Evolutionary conservation across 2,888 invertebrate genomes (phyloP), one percentile per base, ranked within the genome.

Genomic region (Lepidocyrtoides sp.): DNA sequence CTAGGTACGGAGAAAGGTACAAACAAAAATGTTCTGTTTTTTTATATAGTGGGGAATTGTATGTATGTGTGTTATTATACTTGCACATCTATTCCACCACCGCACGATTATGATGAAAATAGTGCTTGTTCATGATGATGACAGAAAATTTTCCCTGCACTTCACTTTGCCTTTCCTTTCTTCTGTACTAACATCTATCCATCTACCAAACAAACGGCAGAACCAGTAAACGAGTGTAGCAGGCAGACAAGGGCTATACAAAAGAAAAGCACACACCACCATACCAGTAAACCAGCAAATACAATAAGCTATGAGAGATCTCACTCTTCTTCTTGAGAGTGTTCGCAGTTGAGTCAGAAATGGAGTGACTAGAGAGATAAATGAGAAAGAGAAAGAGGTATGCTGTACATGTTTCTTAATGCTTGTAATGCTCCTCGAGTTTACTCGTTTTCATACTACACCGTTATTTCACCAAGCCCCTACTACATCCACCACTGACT

Each of bases 71-170:
- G n/a, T n/a, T n/a, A n/a, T n/a, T n/a, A n/a, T n/a, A 29, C 17
- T 20, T 14, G 8, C 17, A 17, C 12, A 41, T 41, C 10, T 41
- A 41, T 23, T n/a, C 20, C 23, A 36, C 29, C 2, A 23, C 17
- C 29, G 2, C 72, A 72, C 66, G 66, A 66, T 81, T 36, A 57
- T 57, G 60, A 81, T 51, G 44, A 26, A 26, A 77, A 51, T n/a
- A 29, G 77, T 51, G 77, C 77, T 77, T 77, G 77, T 77, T 75
- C 85, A 75, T 54, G 60, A 57, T 63, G 87, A 87, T n/a, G n/a
- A n/a, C 57, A 87, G 79, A 87, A 87, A 63, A 51, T 75, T 75
- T 77, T 86, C 86, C 75, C 86, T 77, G 51, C 60, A 81, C 57
- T 81, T 81, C 60, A 79, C 84, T 85, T 48, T 69, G 77, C 75